Base-by-base conservation (phyloP, 2,888 invertebrate species). In the Ornithoptera priamus region DNA sequence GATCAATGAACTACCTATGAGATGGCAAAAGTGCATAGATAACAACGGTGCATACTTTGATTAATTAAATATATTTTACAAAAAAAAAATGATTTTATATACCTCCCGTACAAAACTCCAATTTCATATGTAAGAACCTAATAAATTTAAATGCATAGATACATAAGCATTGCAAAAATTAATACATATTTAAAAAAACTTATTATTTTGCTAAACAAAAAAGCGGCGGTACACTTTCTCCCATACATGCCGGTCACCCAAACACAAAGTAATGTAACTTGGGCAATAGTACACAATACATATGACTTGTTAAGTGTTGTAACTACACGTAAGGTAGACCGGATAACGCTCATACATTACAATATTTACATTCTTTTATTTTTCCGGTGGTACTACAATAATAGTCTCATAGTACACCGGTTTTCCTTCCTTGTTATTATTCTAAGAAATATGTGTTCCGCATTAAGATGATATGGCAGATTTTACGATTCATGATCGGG, bases 361-460 rank as follows among this genome's bases (percentile, higher is more conserved):
- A 58, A 67, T 60, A 57, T 63, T 67, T 42, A 67, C 70, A 67
- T 71, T 71, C 70, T 62, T 61, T 57, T 58, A 68, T 67, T 58
- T 65, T 67, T 58, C 63, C 63, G 56, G 8, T 57, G 22, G 50
- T 24, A 65, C 57, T 70, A 56, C 61, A 62, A 65, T 71, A 65
- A 71, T 57, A 46, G 15, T 61, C 50, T 71, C 50, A 18, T 53
- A 30, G 60, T 71, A 24, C 22, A 68, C 63, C 46, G 60, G 64
- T 71, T 71, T 71, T 71, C 70, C 70, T 71, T 71, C 67, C 70
- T 62, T 57, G 36, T 71, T 67, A 62, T 50, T 62, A 60, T 71
- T 71, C 70, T 65, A 7, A 65, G 70, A 71, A 68, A n/a, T 61
- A 50, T 10, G 30, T 56, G 66, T 50, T 53, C 42, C 46, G 46